Evolutionary conservation across 92 coral and sea anemone species (phyloP).

Genomic region (Parazoanthus darwini): DNA sequence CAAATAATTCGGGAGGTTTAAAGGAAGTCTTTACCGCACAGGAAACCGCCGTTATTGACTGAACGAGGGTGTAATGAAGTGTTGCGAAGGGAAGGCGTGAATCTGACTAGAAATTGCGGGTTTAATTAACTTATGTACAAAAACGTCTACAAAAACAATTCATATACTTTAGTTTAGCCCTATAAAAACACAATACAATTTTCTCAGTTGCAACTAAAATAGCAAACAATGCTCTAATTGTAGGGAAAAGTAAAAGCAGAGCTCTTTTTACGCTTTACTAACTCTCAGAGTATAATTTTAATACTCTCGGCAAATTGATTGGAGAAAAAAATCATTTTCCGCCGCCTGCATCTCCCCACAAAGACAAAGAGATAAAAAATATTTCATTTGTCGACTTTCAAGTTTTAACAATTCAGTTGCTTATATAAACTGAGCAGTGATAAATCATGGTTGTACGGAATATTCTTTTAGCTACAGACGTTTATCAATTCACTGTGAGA

Average conservation of each 20-base stretch:
- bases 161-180: background rate
- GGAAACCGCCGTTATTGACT: slow-evolving; percentile 4
- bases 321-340: too few relatives aligned
- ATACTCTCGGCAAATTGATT: too few relatives aligned
- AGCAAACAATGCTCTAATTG: background rate
- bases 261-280: too few relatives aligned
- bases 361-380: too few relatives aligned
- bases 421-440: background rate
- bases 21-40: background rate
- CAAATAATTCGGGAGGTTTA: background rate
- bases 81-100: background rate
- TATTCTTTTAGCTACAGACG: background rate
- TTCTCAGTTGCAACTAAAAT: too few relatives aligned
- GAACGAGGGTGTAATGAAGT: background rate
- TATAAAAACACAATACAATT: background rate
- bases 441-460: background rate
- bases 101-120: background rate
- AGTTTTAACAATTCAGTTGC: background rate
- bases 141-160: background rate
- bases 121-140: background rate
- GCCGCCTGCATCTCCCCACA: too few relatives aligned
- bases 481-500: background rate
- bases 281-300: background rate
- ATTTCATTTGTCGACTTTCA: background rate
- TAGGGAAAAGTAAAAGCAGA: background rate